Evolutionary conservation across 1,140 invertebrate species (phyloP).

Genomic region (Zaprionus ghesquierei): DNA sequence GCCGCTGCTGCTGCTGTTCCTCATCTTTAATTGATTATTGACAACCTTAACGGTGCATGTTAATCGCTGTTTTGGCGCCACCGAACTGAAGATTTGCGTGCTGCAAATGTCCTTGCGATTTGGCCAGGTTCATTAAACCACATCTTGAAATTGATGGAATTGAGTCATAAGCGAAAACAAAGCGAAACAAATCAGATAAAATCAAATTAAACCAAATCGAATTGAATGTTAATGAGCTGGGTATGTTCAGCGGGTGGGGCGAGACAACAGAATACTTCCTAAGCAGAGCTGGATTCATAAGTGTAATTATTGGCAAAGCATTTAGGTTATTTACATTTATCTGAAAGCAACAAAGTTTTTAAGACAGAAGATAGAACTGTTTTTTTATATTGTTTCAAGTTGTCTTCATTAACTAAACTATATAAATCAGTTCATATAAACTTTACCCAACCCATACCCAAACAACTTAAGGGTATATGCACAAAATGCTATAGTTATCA

Average conservation of each 20-base stretch:
- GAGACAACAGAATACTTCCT: background rate
- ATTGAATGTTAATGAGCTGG: background rate
- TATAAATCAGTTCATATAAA: too few species aligned
- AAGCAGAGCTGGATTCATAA: background rate
- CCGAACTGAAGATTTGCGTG: conserved; percentile 22
- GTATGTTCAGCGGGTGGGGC: background rate
- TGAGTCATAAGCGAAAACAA: conserved; percentile 20
- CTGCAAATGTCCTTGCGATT: conserved; percentile 50
- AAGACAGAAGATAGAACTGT: too few species aligned
- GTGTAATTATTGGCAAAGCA: background rate
- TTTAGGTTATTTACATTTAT: too few species aligned
- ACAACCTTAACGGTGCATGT: conserved; percentile 46
- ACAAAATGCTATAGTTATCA: conserved; percentile 32
- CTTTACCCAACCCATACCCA: background rate
- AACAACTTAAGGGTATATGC: background rate
- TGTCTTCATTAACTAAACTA: too few species aligned
- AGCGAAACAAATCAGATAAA: conserved; percentile 11
- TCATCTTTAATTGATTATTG: conserved; percentile 53
- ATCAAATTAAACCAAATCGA: conserved; percentile 24
- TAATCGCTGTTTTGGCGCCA: conserved; percentile 44
- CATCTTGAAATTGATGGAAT: conserved; percentile 18
- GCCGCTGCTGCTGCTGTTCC: background rate
- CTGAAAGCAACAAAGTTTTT: background rate
- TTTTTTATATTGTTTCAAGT: too few species aligned
- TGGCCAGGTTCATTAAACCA: conserved; percentile 41